These are phyloP conservation scores for Papilio gigon DNA, from an alignment of 2,888 invertebrate genomes.

Conservation along the genomic window DNA sequence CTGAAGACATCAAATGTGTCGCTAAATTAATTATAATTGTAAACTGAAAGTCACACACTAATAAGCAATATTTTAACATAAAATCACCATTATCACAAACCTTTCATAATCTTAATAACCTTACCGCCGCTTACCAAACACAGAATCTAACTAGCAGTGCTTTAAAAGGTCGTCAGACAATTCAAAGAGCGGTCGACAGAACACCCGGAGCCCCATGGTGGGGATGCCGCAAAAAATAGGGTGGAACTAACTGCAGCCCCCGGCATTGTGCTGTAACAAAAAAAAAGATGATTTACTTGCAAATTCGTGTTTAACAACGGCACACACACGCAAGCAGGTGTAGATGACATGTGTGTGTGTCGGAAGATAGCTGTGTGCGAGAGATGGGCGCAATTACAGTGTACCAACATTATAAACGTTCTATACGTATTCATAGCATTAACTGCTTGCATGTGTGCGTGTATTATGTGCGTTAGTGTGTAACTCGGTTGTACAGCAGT, in stretches of 20 bases:
- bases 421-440: not conserved
- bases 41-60: not conserved
- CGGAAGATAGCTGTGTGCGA: slow-evolving; percentile 35
- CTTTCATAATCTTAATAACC: not conserved
- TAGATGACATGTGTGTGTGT: slow-evolving; percentile 53
- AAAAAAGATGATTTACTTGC: slow-evolving; percentile 77
- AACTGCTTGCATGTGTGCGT: not conserved
- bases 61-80: not conserved
- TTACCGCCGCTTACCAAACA: slow-evolving; percentile 30
- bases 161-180: slow-evolving; percentile 36
- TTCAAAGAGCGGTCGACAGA: slow-evolving; percentile 30
- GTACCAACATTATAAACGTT: not conserved
- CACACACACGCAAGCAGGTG: slow-evolving; percentile 64
- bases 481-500: not conserved
- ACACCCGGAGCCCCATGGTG: slow-evolving; percentile 49
- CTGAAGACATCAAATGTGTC: not conserved
- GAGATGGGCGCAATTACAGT: not conserved
- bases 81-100: not conserved
- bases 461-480: slow-evolving; percentile 20
- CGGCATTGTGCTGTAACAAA: slow-evolving; percentile 69
- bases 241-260: slow-evolving; percentile 61
- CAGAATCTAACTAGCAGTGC: slow-evolving; percentile 23
- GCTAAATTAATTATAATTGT: not conserved
- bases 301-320: slow-evolving; percentile 51
- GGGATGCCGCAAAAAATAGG: slow-evolving; percentile 66